phyloP scores from a whole-genome alignment of 2,888 invertebrate genomes.

The Biston stratarius region DNA sequence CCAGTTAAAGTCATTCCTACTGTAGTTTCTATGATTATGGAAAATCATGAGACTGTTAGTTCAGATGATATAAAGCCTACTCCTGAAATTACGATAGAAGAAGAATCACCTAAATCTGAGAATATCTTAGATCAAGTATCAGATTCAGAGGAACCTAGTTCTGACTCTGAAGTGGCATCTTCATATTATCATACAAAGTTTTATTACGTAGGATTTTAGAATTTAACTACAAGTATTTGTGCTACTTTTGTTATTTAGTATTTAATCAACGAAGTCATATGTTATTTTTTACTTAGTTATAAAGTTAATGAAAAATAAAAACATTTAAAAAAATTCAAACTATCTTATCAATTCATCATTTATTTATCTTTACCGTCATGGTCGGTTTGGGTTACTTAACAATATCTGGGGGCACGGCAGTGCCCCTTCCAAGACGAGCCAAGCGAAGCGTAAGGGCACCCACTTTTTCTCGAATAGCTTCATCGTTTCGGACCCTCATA shows the following conservation, averaged over 20 bases:
- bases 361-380: too few species aligned
- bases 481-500: too few species aligned
- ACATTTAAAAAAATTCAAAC: background rate
- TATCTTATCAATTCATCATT: too few species aligned
- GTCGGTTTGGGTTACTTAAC: too few species aligned
- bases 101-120: constrained; percentile 37
- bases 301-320: constrained; percentile 35
- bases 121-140: constrained; percentile 44
- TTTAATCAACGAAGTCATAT: constrained; percentile 35
- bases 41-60: constrained; percentile 35
- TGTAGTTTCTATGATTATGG: constrained; percentile 52
- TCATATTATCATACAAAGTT: constrained; percentile 74
- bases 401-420: too few species aligned
- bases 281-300: constrained; percentile 17
- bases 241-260: constrained; percentile 33
- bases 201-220: constrained; percentile 62
- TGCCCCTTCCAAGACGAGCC: too few species aligned
- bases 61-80: constrained; percentile 37
- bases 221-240: background rate
- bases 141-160: constrained; percentile 50
- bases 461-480: too few species aligned
- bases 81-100: constrained; percentile 40
- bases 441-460: too few species aligned
- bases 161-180: constrained; percentile 77
- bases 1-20: constrained; percentile 53